Percentiles rank a stretch among this genome's conserved stretches.
Evolutionary conservation across 2,113 vertebrate species (phyloP).

Genomic region (Malurus melanocephalus): DNA sequence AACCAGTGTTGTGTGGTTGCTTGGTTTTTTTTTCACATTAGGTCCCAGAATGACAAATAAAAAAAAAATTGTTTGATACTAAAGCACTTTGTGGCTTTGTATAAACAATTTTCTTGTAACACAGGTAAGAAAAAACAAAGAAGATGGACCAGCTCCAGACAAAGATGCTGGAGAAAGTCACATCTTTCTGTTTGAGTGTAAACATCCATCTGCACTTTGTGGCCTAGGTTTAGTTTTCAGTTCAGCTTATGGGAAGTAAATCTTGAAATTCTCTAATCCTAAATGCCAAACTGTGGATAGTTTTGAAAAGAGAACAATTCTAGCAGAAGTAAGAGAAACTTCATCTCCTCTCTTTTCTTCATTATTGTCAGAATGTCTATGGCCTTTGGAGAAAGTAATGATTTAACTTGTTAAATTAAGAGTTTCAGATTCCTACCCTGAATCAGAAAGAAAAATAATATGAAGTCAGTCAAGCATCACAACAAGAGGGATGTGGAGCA

Average conservation of each 20-base stretch:
- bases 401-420: not conserved
- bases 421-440: not conserved
- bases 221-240: not conserved
- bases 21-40: not conserved
- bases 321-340: not conserved
- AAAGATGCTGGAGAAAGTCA: not conserved
- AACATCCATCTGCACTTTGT: not conserved
- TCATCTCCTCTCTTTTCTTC: not conserved
- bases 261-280: not conserved
- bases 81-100: not conserved
- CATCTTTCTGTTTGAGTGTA: not conserved
- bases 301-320: not conserved
- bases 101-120: not conserved
- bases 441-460: not conserved
- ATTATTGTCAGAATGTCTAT: not conserved
- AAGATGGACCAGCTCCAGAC: not conserved
- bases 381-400: not conserved
- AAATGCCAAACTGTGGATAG: not conserved
- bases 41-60: not conserved
- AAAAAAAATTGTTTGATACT: not conserved
- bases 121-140: not conserved
- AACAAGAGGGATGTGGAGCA: not conserved
- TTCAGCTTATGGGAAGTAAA: not conserved
- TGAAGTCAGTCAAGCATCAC: not conserved
- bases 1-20: not conserved